phyloP scores from a whole-genome alignment of 1,140 invertebrate genomes.

The Melitaea cinxia region DNA sequence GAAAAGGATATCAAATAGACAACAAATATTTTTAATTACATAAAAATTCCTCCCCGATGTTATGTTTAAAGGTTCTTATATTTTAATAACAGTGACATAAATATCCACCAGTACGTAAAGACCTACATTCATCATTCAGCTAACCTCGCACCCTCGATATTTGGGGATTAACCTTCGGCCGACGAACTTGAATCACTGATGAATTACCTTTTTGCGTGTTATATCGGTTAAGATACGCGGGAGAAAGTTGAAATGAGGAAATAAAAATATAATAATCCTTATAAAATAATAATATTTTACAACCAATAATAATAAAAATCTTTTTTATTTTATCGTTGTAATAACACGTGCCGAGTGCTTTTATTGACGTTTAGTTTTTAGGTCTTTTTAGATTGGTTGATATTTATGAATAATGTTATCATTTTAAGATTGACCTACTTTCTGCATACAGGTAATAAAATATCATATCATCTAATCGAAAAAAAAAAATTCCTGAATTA shows the following conservation, averaged over 20 bases:
- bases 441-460: no score
- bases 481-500: not conserved
- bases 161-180: slow-evolving; percentile 30
- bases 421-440: no score
- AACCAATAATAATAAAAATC: no score
- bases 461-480: no score
- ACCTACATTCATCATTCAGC: slow-evolving; percentile 24
- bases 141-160: slow-evolving; percentile 31
- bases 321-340: no score
- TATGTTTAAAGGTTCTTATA: not conserved
- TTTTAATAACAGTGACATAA: not conserved
- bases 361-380: no score
- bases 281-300: not conserved
- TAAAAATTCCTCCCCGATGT: no score
- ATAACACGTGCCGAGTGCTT: no score
- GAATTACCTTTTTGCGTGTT: slow-evolving; percentile 29
- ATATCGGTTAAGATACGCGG: slow-evolving; percentile 23
- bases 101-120: not conserved
- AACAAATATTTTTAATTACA: no score
- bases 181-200: slow-evolving; percentile 21
- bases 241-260: slow-evolving; percentile 8
- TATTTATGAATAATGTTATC: no score
- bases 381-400: no score
- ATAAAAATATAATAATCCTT: not conserved
- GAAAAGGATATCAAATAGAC: no score